These are phyloP conservation scores for Morinoia aosen DNA, from an alignment of 2,888 invertebrate genomes.

Conservation along the genomic window DNA sequence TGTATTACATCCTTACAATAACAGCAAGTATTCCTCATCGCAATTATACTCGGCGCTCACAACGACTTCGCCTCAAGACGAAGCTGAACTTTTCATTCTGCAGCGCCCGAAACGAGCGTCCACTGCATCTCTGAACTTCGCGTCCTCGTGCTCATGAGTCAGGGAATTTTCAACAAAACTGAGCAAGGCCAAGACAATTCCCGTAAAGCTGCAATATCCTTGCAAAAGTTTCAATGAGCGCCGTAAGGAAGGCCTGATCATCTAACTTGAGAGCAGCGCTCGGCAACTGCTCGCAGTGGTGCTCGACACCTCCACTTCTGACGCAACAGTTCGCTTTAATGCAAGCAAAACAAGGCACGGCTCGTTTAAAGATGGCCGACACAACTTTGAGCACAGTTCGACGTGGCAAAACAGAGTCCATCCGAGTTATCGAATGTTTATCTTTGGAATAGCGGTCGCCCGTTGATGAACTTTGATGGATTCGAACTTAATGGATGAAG, in stretches of 20 bases:
- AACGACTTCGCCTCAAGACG: not conserved
- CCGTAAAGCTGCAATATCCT: not conserved
- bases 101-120: not conserved
- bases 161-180: not conserved
- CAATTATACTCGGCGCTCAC: not conserved
- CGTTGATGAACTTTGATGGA: not conserved
- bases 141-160: not conserved
- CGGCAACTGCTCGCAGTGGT: not conserved
- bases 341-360: not conserved
- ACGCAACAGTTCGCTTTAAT: not conserved
- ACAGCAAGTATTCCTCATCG: not conserved
- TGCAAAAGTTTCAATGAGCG: constrained; percentile 30
- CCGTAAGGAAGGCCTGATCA: constrained; percentile 15
- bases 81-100: not conserved
- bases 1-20: not conserved
- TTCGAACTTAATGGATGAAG: not conserved
- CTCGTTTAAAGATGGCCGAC: not conserved
- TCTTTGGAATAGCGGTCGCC: not conserved
- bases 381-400: not conserved
- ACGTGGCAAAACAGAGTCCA: not conserved
- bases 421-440: not conserved
- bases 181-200: not conserved
- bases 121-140: constrained; percentile 12
- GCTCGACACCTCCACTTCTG: constrained; percentile 2
- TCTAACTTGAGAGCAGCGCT: constrained; percentile 13